Evolutionary conservation across 1,140 invertebrate species (phyloP).

Genomic region (Drosophila pseudoananassae): DNA sequence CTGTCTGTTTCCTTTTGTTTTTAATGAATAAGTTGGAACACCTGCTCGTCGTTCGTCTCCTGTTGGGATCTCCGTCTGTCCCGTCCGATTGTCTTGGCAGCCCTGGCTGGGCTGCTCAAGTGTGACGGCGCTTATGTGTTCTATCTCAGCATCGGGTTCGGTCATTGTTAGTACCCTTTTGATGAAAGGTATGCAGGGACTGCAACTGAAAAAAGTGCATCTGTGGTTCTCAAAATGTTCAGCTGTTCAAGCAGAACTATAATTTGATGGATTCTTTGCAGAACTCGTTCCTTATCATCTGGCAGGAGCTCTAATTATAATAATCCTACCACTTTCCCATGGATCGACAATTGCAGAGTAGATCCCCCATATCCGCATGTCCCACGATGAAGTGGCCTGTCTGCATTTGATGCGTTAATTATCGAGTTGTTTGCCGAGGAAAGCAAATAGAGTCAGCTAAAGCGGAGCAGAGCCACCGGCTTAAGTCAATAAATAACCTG

Average conservation of each 20-base stretch:
- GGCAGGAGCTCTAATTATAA: background rate
- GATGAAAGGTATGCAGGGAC: background rate
- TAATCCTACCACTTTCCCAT: background rate
- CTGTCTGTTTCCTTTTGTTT: conserved; percentile 68
- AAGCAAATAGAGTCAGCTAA: conserved; percentile 39
- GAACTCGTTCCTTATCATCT: background rate
- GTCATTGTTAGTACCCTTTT: conserved; percentile 55
- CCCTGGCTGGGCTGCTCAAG: conserved; percentile 58
- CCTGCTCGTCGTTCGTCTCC: conserved; percentile 65
- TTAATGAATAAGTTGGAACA: conserved; percentile 80
- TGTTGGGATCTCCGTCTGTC: conserved; percentile 45
- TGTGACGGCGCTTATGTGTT: conserved; percentile 62
- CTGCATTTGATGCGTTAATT: conserved; percentile 78
- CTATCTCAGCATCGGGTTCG: conserved; percentile 54
- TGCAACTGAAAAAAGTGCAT: background rate
- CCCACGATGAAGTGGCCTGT: conserved; percentile 37
- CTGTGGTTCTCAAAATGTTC: background rate
- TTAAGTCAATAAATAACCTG: conserved; percentile 71
- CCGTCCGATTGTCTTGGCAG: conserved; percentile 9
- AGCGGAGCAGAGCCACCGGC: conserved; percentile 19
- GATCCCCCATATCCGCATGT: conserved; percentile 2
- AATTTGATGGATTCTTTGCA: background rate
- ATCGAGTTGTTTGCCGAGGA: conserved; percentile 45
- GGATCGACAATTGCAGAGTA: background rate
- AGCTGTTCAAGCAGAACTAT: no score